These are phyloP conservation scores for Gephyroberyx darwinii DNA, from an alignment of 2,797 vertebrate species.

Conservation along the genomic window DNA sequence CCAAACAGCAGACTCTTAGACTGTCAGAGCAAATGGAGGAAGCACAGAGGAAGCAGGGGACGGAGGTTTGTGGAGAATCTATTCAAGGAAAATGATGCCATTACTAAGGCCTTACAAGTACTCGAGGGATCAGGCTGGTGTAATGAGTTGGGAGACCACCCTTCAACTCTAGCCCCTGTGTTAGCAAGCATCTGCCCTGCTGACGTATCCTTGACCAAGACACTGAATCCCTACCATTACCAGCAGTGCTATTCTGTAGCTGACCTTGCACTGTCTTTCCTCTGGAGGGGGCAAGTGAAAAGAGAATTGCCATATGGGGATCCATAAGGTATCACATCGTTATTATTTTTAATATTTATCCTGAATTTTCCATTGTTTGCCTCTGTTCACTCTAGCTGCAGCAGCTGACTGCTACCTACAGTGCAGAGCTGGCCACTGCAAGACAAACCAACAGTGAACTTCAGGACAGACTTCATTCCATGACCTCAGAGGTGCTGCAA, in stretches of 20 bases:
- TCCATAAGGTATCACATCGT: slow-evolving; percentile 21
- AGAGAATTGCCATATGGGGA: slow-evolving; percentile 2
- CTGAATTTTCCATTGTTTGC: slow-evolving; percentile 28
- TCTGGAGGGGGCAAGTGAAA: slow-evolving; percentile 8
- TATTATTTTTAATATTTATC: slow-evolving; percentile 11
- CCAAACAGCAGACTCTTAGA: slow-evolving; percentile 56
- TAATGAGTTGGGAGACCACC: background rate
- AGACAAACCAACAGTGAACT: slow-evolving; percentile 64
- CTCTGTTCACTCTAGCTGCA: slow-evolving; percentile 63
- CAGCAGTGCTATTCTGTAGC: too few relatives aligned
- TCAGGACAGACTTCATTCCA: slow-evolving; percentile 66
- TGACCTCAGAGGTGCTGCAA: slow-evolving; percentile 70
- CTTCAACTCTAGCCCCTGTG: background rate
- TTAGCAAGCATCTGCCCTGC: slow-evolving; percentile 8
- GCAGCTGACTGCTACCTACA: slow-evolving; percentile 61
- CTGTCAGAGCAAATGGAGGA: slow-evolving; percentile 66
- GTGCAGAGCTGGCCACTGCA: slow-evolving; percentile 59
- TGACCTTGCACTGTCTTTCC: background rate
- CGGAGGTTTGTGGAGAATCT: slow-evolving; percentile 60
- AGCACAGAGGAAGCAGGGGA: slow-evolving; percentile 60
- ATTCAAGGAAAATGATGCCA: slow-evolving; percentile 18
- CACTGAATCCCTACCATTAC: too few relatives aligned
- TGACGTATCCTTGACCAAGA: background rate
- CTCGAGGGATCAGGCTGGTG: too few relatives aligned
- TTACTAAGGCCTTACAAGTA: slow-evolving; percentile 19